phyloP scores from a whole-genome alignment of 35 echinoderm and acorn worm genomes.

The Apostichopus californicus region DNA sequence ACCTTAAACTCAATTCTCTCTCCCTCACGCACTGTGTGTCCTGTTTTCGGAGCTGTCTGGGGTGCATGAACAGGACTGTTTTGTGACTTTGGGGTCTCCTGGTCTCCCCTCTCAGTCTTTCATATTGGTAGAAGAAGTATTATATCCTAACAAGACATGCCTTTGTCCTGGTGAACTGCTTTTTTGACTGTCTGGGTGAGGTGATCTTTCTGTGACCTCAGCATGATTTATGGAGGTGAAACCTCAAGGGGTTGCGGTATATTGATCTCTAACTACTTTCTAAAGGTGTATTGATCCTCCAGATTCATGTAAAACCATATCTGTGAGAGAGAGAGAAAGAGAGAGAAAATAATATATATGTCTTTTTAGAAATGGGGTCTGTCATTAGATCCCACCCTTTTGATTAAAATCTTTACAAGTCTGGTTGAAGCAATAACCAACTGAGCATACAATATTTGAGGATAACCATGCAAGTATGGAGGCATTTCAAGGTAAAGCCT shows the following conservation, averaged over 20 bases:
- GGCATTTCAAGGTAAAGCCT: too few relatives aligned
- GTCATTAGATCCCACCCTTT: not conserved
- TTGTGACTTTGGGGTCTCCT: too few relatives aligned
- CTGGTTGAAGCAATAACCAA: too few relatives aligned
- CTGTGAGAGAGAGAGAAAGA: not conserved
- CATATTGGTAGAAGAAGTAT: too few relatives aligned
- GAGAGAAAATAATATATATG: not conserved
- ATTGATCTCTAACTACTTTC: constrained; percentile 15
- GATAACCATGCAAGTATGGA: too few relatives aligned
- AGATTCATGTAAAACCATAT: not conserved
- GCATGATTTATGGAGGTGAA: constrained; percentile 8
- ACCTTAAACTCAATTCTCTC: too few relatives aligned
- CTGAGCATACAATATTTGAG: too few relatives aligned
- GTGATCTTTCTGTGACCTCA: not conserved
- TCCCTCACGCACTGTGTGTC: too few relatives aligned
- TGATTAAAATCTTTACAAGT: too few relatives aligned
- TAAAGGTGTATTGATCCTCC: not conserved
- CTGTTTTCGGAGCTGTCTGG: too few relatives aligned
- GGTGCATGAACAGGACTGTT: too few relatives aligned
- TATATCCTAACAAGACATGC: not conserved
- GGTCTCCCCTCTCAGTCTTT: too few relatives aligned
- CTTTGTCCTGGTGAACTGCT: not conserved
- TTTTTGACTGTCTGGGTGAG: not conserved
- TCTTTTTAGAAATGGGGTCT: not conserved
- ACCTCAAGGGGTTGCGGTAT: constrained; percentile 1